Base-by-base conservation (phyloP, 2,888 invertebrate species). In the Nymphalis polychloros region DNA sequence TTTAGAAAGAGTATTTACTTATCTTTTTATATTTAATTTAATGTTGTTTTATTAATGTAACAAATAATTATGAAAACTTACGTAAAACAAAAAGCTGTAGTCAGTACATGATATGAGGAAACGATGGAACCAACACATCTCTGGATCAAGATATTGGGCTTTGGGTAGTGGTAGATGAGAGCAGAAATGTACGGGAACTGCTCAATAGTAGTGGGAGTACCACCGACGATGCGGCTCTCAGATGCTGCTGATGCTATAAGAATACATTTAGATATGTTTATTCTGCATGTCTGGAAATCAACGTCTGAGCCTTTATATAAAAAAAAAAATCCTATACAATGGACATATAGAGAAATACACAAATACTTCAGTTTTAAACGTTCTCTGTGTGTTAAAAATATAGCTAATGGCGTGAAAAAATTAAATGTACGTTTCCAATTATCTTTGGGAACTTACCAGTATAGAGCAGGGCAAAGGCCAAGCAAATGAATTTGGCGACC, bases 21-120 rank as follows among this genome's bases (percentile, higher is more conserved):
- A 13, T 1, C 10, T 41, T 10, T 13, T 13, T 10, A 13, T 3
- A 41, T 41, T 41, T 41, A 10, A 41, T 2, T 13, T 4, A 41
- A 41, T 3, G 10, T 13, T 13, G 4, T 13, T 41, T 50, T 50
- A 19, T 10, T 19, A 10, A 50, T 8, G 8, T 19, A 20, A 10
- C 10, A 19, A 17, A 23, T 23, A 35, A 4, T 52, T 60, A n/a
- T 55, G 47, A 50, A 10, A 41, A 81, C 86, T 84, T 70, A 88
- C 88, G 78, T 84, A 66, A 81, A 88, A 59, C 88, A 89, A 76
- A 74, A 87, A n/a, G 75, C 79, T 0, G 84, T 63, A 2, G 84
- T 83, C 3, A 88, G 64, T 1, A 81, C 79, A 68, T 88, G 88
- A 78, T 77, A 87, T 0, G 88, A 89, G 0, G 88, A 87, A n/a